Conservation (phyloP, 2,888 invertebrate genomes). For the Chymomyza caudatula region DNA sequence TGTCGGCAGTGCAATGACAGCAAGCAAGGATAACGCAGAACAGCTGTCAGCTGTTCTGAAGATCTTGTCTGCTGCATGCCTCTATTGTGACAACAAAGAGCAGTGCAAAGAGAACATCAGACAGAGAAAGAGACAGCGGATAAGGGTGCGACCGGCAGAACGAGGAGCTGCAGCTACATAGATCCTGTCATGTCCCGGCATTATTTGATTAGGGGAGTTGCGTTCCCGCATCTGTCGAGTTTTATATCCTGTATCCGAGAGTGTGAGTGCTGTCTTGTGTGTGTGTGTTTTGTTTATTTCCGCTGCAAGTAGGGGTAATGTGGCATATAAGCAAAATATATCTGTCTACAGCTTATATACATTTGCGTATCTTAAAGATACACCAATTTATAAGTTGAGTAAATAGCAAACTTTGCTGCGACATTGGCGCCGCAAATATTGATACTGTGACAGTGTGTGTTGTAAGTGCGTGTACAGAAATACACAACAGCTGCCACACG, state of each 20-base stretch:
- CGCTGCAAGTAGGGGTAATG: conserved; percentile 27
- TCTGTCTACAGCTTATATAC: background rate
- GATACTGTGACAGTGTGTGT: background rate
- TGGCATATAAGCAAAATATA: background rate
- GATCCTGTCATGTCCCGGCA: conserved; percentile 44
- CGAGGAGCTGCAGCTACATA: conserved; percentile 26
- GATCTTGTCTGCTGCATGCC: conserved; percentile 39
- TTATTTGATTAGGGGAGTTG: conserved; percentile 65
- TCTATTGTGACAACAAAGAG: conserved; percentile 36
- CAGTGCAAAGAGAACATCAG: too few species aligned
- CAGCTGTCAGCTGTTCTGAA: conserved; percentile 68
- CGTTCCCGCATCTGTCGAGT: conserved; percentile 60
- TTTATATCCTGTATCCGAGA: conserved; percentile 1
- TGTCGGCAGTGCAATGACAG: conserved; percentile 44
- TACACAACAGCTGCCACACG: conserved; percentile 8
- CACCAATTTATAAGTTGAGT: background rate
- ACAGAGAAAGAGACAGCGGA: conserved; percentile 4
- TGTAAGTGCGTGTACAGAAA: background rate
- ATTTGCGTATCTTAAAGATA: conserved; percentile 21
- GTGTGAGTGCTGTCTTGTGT: background rate
- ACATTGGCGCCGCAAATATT: background rate
- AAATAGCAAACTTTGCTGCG: background rate
- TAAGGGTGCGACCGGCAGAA: conserved; percentile 4
- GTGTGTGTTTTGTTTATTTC: conserved; percentile 22
- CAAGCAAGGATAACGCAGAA: conserved; percentile 44